Conservation (phyloP, 2,888 invertebrate genomes). For the Hedya salicella region DNA sequence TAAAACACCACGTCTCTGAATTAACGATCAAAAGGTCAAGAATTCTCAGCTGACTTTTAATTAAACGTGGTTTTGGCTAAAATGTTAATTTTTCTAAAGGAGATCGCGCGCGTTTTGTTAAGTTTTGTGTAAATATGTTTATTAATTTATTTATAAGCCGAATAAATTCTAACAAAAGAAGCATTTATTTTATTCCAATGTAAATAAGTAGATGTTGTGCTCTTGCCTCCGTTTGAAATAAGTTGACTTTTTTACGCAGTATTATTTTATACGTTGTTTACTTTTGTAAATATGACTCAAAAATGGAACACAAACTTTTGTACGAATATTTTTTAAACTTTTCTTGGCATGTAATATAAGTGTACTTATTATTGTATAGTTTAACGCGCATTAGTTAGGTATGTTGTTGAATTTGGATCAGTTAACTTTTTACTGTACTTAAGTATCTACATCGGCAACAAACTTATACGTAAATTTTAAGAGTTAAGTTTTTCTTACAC, state of each 20-base stretch:
- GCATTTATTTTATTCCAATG: slow-evolving; percentile 43
- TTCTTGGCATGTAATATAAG: slow-evolving; percentile 9
- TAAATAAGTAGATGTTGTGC: slow-evolving; percentile 41
- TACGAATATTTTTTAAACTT: slow-evolving; percentile 22
- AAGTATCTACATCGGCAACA: no score
- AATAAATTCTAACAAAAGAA: slow-evolving; percentile 44
- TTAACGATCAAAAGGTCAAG: background rate
- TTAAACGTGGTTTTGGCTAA: background rate
- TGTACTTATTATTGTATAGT: slow-evolving; percentile 36
- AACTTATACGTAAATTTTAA: no score
- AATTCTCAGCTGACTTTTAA: background rate
- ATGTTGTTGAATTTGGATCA: slow-evolving; percentile 29
- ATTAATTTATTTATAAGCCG: slow-evolving; percentile 48
- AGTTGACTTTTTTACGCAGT: slow-evolving; percentile 34
- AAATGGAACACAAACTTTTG: slow-evolving; percentile 34
- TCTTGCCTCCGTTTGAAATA: slow-evolving; percentile 37
- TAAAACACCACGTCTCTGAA: background rate
- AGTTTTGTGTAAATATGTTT: slow-evolving; percentile 43
- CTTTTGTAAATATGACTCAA: slow-evolving; percentile 40
- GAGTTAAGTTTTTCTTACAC: no score
- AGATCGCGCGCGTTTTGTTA: slow-evolving; percentile 28
- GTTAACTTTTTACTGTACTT: slow-evolving; percentile 17
- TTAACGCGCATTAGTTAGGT: slow-evolving; percentile 18
- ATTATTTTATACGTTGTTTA: slow-evolving; percentile 39
- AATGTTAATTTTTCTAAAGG: slow-evolving; percentile 9